Evolutionary conservation across 2,888 invertebrate genomes (phyloP), one percentile per base, ranked within the genome.

Genomic region (Aphidius colemani): DNA sequence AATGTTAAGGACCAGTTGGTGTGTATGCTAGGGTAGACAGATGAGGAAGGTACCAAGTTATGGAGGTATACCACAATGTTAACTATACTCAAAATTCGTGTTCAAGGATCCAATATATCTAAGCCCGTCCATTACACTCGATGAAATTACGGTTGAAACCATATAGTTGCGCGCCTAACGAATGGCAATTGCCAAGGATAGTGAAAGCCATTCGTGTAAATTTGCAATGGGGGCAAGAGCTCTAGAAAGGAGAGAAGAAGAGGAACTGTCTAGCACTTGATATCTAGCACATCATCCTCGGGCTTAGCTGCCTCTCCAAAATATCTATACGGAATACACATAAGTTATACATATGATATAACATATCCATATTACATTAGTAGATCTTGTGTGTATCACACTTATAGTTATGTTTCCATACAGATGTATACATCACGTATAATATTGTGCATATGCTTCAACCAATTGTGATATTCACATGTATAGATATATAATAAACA

Each of bases 171-270:
- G 56, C 30, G 46, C 7, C 45, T 10, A 46, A 49, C 53, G 43
- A 49, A 48, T 59, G 53, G 67, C 69, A 70, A 75, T 70, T 69
- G 69, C 66, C 72, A 72, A 72, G 74, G 70, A 74, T 73, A 72
- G 70, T 71, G 74, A 75, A 75, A 75, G 71, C 71, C 61, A 45
- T 48, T 13, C 13, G 57, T 57, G 46, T 57, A 57, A 55, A 30
- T 30, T 30, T 30, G 53, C 3, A 30, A 30, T 30, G 30, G 5
- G 30, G 30, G 30, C 30, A 30, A 30, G 30, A 30, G 30, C 30
- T 30, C 5, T 2, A 30, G 30, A 30, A 30, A 30, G 30, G 30
- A 30, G 30, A 30, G 30, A 3, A 30, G 30, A 30, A 30, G 30
- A 30, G 30, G 1, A 30, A 30, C 5, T 30, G 30, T 30, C 5